These are phyloP conservation scores for Elaphurus davidianus DNA, from an alignment of 2,113 vertebrate genomes.

Conservation along the genomic window DNA sequence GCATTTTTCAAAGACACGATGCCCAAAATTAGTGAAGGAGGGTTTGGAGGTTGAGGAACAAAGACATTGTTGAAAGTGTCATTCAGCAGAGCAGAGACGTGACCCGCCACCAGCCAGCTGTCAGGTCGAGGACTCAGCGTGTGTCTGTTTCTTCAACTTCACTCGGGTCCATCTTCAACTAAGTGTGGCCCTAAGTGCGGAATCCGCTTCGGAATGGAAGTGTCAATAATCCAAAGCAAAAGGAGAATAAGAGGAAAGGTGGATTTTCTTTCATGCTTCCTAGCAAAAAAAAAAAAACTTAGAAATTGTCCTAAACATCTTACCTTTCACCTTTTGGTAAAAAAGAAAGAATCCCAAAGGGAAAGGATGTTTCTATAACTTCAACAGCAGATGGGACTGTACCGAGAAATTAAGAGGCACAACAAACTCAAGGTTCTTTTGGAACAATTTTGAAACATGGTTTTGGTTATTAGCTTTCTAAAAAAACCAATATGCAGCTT, in stretches of 20 bases:
- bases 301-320: background rate
- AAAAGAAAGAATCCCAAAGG: background rate
- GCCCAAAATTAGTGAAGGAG: background rate
- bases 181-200: background rate
- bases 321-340: background rate
- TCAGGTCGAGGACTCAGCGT: fast-evolving
- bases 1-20: background rate
- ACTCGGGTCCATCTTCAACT: fast-evolving
- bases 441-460: background rate
- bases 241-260: background rate
- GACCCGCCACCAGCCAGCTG: fast-evolving
- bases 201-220: background rate
- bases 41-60: background rate
- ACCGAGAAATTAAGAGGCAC: background rate
- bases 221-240: background rate
- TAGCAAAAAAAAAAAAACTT: background rate
- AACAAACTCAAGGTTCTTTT: background rate
- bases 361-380: background rate
- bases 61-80: background rate
- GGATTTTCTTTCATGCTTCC: background rate
- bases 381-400: background rate
- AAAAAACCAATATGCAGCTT: background rate
- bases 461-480: background rate
- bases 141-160: background rate
- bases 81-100: background rate